Conservation (phyloP, 2,113 vertebrate genomes). For the Parus major region DNA sequence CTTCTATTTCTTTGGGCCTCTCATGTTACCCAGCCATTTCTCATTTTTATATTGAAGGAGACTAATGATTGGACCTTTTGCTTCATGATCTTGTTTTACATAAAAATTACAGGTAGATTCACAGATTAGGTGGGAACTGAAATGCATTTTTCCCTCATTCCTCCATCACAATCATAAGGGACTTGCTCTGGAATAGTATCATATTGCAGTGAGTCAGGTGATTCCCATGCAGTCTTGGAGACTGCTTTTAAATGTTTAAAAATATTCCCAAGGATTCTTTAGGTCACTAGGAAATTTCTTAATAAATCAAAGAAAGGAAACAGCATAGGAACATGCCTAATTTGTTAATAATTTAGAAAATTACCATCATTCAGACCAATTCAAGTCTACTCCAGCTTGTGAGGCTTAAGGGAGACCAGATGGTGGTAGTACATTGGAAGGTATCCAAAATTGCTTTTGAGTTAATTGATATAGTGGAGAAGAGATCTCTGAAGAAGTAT, state of each 20-base stretch:
- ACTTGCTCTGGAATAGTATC: background rate
- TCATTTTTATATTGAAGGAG: background rate
- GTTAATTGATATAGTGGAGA: slow-evolving; percentile 72
- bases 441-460: slow-evolving; percentile 74
- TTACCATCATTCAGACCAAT: slow-evolving; percentile 73
- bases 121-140: background rate
- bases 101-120: background rate
- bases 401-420: slow-evolving; percentile 72
- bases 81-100: background rate
- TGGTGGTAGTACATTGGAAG: slow-evolving; percentile 68
- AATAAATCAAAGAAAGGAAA: slow-evolving; percentile 25
- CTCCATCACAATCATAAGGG: accelerated
- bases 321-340: slow-evolving; percentile 52
- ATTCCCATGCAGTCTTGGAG: background rate
- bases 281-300: background rate
- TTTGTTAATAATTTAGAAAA: slow-evolving; percentile 76
- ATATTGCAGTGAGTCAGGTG: background rate
- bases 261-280: background rate
- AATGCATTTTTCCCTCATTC: background rate
- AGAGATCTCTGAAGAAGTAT: slow-evolving; percentile 67
- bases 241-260: background rate
- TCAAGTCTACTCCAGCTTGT: slow-evolving; percentile 62
- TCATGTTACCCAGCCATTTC: background rate
- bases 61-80: background rate
- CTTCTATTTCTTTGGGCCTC: background rate